Percentiles rank a stretch among this genome's conserved stretches.
Conservation (phyloP, 1,140 invertebrate genomes). For the Parapsyche elsis region DNA sequence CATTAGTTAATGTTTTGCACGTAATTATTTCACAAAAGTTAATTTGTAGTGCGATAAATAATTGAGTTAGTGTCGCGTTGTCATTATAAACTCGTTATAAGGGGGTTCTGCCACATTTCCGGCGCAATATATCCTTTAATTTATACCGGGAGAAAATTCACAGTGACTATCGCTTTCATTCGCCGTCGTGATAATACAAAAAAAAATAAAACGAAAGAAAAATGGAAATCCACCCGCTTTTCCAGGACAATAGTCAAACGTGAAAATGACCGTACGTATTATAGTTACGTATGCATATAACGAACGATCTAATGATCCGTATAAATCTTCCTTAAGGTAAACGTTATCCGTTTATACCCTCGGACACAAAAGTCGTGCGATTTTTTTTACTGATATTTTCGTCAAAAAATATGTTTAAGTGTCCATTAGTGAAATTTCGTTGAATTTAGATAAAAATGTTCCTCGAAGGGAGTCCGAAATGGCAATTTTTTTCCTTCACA, state of each 20-base stretch:
- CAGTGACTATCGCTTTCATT: background rate
- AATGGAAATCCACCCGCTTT: background rate
- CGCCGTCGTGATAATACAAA: too few species aligned
- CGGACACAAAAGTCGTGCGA: background rate
- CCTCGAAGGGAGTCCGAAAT: too few species aligned
- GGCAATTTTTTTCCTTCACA: too few species aligned
- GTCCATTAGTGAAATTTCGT: background rate
- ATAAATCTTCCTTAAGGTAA: slow-evolving; percentile 14
- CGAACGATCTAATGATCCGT: slow-evolving; percentile 19
- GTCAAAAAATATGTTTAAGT: background rate
- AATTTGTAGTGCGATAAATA: slow-evolving; percentile 6
- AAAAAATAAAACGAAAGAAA: too few species aligned
- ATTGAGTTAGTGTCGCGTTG: slow-evolving; percentile 8
- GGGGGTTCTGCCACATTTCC: background rate
- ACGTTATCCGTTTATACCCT: background rate
- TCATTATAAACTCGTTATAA: slow-evolving; percentile 13
- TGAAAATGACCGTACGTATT: slow-evolving; percentile 8
- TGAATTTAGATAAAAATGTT: background rate
- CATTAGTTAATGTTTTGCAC: background rate
- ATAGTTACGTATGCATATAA: background rate
- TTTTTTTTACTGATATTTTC: background rate
- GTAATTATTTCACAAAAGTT: too few species aligned
- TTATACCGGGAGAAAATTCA: background rate
- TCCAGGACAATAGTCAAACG: background rate
- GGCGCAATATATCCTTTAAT: background rate